Base-by-base conservation (phyloP, 2,113 vertebrate species). In the Urocolius indicus region DNA sequence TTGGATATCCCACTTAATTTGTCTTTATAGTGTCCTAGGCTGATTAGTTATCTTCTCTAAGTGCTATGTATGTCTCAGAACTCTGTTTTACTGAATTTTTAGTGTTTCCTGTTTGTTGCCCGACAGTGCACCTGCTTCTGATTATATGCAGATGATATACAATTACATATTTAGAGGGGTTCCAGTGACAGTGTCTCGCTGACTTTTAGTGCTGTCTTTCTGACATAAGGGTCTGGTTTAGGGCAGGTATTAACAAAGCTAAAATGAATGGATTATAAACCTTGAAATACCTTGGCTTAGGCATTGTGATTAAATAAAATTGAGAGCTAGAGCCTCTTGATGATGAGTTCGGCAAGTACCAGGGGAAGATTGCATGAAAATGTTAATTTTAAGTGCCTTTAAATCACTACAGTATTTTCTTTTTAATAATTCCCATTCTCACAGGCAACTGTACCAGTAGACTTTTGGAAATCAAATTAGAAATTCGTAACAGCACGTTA, bases 41-140 rank as follows among this genome's bases (percentile, higher is more conserved):
- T 92, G 73, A 84, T 87, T 85, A 79, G 90, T 87, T 95, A 87
- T 73, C 88, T 84, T 52, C 54, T 84, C 19, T 65, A 92, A 74
- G 13, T 62, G n/a, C 52, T 87, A 17, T 54, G 45, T 43, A n/a
- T 81, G 54, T 18, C 79, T 90, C 88, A 93, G 36, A 26, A 22
- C 93, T 75, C 24, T 82, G 24, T 51, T 86, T 75, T 61, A 92
- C 61, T 63, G n/a, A 72, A 17, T 78, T 61, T 92, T 94, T 74
- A 86, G 32, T 55, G 48, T 51, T 93, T 66, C 29, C 27, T 81
- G 57, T 93, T 63, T 71, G 76, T 93, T 95, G 63, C n/a, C 23
- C 89, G 27, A 63, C 26, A 90, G 9, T 26, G 26, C 87, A 92
- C 85, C 84, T 96, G 91, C 59, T 91, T 34, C 41, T 90, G 85